Base-by-base conservation (phyloP, 1,140 invertebrate species). In the Lepidurus couesii region DNA sequence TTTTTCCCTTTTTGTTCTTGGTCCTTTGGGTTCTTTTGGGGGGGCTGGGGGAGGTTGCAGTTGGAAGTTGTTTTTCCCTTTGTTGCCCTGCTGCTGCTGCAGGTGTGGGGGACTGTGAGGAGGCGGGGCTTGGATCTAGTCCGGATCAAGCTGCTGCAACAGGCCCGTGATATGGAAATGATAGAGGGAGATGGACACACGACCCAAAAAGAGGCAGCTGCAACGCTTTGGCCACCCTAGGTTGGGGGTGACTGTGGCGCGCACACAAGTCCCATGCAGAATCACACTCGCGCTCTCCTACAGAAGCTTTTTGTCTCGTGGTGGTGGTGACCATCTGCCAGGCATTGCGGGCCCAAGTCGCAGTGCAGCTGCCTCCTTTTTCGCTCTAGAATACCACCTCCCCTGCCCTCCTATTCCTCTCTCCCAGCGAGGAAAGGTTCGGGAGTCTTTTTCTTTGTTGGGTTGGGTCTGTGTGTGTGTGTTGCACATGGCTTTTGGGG, bases 241-340 rank as follows among this genome's bases (percentile, higher is more conserved):
- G 34, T 34, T 34, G 34, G 34, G 34, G 34, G 34, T 34, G 34
- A 34, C 2, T 34, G 34, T 3, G 3, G 34, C 4, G 34, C 34
- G 4, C 34, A 34, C 34, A 34, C 34, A 34, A 34, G 34, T 4
- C 75, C 43, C 75, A 75, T 43, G 75, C 42, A 43, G 42, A 75
- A 11, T 44, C 16, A 73, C 53, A 73, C 42, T 44, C 42, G 44
- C 44, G 42, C 42, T 44, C 42, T 43, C 75, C 44, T 75, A 43
- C 42, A 43, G 44, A 21, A n/a, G 42, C 75, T 73, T 42, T 75
- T 26, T 34, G 21, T 42, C 74, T 75, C 42, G 74, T 75, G 26
- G 42, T 75, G 75, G 53, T 65, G 53, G 53, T 65, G 53, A 65
- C 53, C 53, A 65, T 65, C 53, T 65, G 53, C 53, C 53, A 65